Evolutionary conservation across 2,888 invertebrate genomes (phyloP), one percentile per base, ranked within the genome.

Genomic region (Syrista parreyssii): DNA sequence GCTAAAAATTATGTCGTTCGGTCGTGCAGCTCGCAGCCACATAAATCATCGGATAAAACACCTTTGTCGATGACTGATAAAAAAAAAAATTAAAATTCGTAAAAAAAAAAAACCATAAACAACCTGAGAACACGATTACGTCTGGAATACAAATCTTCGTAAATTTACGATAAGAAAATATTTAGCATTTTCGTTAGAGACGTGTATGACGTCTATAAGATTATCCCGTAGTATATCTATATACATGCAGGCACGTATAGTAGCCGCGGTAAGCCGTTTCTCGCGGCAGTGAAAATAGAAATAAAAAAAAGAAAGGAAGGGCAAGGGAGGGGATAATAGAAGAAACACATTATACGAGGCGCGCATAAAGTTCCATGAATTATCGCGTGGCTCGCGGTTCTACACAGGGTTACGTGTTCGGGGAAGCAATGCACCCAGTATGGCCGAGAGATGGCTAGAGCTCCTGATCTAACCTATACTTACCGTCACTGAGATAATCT

Each of bases 401-500:
- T 34, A 73, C 71, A 75, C 55, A 31, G 71, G 74, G 76, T 85
- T 83, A 86, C 86, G 87, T 87, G 86, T 86, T 85, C 85, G 83
- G 80, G 84, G 86, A 87, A 86, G 86, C 82, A 83, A 82, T 82
- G 85, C 86, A 84, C 83, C 86, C 80, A 83, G 84, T 87, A 84
- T 81, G 83, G 82, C 83, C 80, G 82, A 82, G 78, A 84, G 84
- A 85, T 84, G 83, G 82, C 83, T 82, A 82, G 84, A 84, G 84
- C 80, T 82, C 80, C 81, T 79, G 82, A 86, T 84, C 83, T 78
- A 88, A 86, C 88, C 88, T 88, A 86, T 88, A 88, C 86, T 88
- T 88, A 88, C 85, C 87, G 85, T 88, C 86, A 88, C 86, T 84
- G 82, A 86, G 86, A 88, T 88, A 86, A 88, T 86, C 86, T 88